Percentiles rank a stretch among this genome's conserved stretches.
phyloP scores from a whole-genome alignment of 2,888 invertebrate species.

The Chouioia cunea region DNA sequence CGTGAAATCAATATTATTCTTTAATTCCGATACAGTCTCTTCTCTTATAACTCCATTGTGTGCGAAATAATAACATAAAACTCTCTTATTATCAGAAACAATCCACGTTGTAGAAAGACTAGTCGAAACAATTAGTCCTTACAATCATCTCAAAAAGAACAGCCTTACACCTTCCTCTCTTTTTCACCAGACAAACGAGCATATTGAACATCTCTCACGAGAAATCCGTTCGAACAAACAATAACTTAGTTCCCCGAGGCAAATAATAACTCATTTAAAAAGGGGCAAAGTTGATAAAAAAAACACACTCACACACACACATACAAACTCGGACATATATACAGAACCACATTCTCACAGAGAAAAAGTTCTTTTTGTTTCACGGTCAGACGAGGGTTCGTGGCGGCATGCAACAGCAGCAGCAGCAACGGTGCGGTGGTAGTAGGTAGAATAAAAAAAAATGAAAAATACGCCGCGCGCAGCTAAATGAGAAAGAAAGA shows the following conservation, averaged over 20 bases:
- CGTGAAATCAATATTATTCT: too few relatives aligned
- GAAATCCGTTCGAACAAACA: constrained; percentile 22
- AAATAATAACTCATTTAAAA: constrained; percentile 44
- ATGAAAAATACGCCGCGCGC: constrained; percentile 4
- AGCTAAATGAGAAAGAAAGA: constrained; percentile 46
- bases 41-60: too few relatives aligned
- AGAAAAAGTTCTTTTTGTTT: constrained; percentile 24
- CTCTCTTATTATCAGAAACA: background rate
- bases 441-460: constrained; percentile 1
- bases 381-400: constrained; percentile 19
- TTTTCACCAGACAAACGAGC: background rate
- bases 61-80: constrained; percentile 9
- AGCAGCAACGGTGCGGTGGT: background rate
- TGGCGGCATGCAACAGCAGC: constrained; percentile 1
- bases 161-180: background rate
- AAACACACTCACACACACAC: background rate
- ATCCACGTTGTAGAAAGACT: constrained; percentile 13
- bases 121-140: background rate
- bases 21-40: too few relatives aligned
- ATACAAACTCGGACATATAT: background rate
- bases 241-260: constrained; percentile 10
- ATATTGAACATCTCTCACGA: constrained; percentile 4
- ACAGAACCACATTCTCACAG: background rate
- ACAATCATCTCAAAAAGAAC: constrained; percentile 4
- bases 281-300: background rate